These are phyloP conservation scores for Chunga burmeisteri DNA, from an alignment of 2,113 vertebrate species.

Conservation along the genomic window DNA sequence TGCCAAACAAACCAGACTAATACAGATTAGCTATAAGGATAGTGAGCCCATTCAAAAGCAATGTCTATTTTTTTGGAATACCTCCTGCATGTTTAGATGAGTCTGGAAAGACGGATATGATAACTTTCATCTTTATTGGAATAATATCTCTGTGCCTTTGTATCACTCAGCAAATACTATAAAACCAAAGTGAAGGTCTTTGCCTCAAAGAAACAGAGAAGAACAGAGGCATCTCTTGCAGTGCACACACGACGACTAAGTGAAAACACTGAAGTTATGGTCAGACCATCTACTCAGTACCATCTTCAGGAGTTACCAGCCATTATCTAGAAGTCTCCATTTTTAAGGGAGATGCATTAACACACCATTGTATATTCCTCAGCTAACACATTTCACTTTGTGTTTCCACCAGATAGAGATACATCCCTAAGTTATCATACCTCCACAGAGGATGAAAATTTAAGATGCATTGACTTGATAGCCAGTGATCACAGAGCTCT, in stretches of 20 bases:
- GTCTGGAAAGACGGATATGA: background rate
- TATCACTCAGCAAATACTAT: background rate
- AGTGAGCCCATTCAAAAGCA: background rate
- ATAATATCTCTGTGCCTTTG: background rate
- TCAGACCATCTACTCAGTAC: background rate
- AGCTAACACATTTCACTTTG: background rate
- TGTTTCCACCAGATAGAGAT: background rate
- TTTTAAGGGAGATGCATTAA: background rate
- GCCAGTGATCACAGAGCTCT: background rate
- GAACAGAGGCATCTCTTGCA: background rate
- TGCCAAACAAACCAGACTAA: background rate
- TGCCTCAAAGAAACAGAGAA: background rate
- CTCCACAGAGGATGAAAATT: background rate
- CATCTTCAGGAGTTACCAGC: background rate
- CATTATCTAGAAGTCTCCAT: background rate
- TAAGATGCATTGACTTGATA: background rate
- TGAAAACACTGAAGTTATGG: background rate
- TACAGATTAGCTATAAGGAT: background rate
- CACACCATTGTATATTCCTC: background rate
- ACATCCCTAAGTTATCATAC: background rate
- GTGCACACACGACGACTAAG: fast-evolving
- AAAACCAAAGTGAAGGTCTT: background rate
- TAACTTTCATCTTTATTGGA: background rate
- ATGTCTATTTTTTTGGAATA: background rate
- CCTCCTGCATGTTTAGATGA: background rate